Evolutionary conservation across 2,888 invertebrate species (phyloP), one percentile per base, ranked within the genome.

Genomic region (Eurois occulta): DNA sequence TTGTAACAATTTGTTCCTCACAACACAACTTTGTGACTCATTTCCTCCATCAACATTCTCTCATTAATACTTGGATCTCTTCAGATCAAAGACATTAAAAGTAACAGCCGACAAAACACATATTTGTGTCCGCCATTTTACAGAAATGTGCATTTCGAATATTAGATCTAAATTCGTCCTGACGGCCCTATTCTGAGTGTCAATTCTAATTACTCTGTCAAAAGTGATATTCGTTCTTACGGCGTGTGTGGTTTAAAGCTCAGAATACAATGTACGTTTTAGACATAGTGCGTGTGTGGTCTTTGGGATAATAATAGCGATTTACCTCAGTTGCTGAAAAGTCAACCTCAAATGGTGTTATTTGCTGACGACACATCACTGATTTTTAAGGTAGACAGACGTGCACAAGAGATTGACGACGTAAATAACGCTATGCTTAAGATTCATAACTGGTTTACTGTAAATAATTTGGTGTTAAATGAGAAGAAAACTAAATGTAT

Each of bases 61-160:
- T 72, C 69, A 66, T 78, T 78, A 78, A 78, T 71, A 78, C 64
- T 62, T 58, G 74, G 65, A 86, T 75, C 65, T 60, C 72, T 52
- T 69, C 43, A 77, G 72, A 85, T 84, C 84, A 86, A 85, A 85
- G 85, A 46, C 55, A 32, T 41, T 76, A 11, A 73, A 83, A 84
- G 72, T 75, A 72, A 73, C 70, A 72, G 38, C 64, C 46, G n/a
- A 86, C 69, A 64, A 75, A 78, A 83, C 64, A 71, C 69, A 67
- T 65, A 86, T 75, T 71, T 86, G 58, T 78, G 52, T 43, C n/a
- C 69, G 32, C 72, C 72, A 75, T 78, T 78, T 78, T 64, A 83
- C 74, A 78, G 58, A 83, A 78, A 78, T 78, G 72, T 78, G 69
- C 72, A 77, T 83, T 86, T 70, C 71, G 43, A 78, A 78, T 78